Conservation (phyloP, 1,140 invertebrate genomes). For the Bacillus rossius region DNA sequence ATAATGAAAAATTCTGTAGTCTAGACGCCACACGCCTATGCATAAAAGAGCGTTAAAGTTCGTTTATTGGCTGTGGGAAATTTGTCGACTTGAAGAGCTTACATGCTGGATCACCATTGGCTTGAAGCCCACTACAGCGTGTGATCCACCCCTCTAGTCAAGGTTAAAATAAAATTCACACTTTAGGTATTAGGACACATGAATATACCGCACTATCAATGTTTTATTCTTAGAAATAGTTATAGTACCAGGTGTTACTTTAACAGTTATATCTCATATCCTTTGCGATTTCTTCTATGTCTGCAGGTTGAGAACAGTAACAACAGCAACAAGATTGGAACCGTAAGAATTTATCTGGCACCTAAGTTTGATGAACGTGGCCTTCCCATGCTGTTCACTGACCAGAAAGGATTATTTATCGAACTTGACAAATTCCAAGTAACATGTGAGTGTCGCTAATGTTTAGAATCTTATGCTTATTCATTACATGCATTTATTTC, state of each 20-base stretch:
- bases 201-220: background rate
- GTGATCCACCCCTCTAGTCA: too few relatives aligned
- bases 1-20: too few relatives aligned
- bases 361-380: conserved; percentile 64
- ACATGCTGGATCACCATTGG: too few relatives aligned
- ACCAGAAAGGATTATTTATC: conserved; percentile 64
- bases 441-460: conserved; percentile 50
- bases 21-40: too few relatives aligned
- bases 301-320: background rate
- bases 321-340: conserved; percentile 51
- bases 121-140: too few relatives aligned
- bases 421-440: conserved; percentile 71
- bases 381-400: conserved; percentile 51
- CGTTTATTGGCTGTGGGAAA: too few relatives aligned
- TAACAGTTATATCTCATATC: background rate
- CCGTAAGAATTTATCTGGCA: conserved; percentile 69
- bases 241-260: background rate
- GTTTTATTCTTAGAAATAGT: background rate
- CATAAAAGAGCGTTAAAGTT: too few relatives aligned
- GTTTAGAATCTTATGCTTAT: background rate
- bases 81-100: too few relatives aligned
- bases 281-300: background rate
- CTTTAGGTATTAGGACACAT: background rate
- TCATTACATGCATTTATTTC: too few relatives aligned
- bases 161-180: background rate